Evolutionary conservation across 92 coral and sea anemone species (phyloP).

Genomic region (Paramuricea clavata): DNA sequence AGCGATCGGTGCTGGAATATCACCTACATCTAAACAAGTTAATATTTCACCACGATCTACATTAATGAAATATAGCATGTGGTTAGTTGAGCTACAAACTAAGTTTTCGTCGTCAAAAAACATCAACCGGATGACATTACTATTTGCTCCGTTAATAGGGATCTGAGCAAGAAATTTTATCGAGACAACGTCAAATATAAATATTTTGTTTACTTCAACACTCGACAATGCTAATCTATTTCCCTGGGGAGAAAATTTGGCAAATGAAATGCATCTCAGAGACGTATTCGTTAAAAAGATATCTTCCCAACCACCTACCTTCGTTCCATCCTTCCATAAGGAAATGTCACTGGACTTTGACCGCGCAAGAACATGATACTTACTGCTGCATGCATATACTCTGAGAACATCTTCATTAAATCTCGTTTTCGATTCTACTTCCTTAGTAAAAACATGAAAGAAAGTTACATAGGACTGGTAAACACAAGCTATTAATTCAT

Average conservation of each 20-base stretch:
- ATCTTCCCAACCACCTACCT: not conserved
- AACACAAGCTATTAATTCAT: not conserved
- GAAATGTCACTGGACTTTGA: not conserved
- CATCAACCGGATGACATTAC: not conserved
- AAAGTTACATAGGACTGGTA: not conserved
- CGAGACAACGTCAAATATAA: not conserved
- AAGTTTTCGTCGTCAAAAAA: slow-evolving; percentile 5
- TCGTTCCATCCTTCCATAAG: not conserved
- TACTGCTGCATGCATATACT: not conserved
- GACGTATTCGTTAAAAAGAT: not conserved
- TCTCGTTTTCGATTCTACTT: not conserved
- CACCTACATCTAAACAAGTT: not conserved
- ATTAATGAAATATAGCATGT: not conserved
- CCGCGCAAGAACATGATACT: not conserved
- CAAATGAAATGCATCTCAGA: not conserved
- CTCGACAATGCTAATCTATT: not conserved
- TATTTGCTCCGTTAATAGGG: not conserved
- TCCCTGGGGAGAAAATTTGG: not conserved
- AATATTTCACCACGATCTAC: slow-evolving; percentile 4
- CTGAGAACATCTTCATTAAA: not conserved
- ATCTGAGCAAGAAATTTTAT: not conserved
- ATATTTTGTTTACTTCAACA: not conserved
- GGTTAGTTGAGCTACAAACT: not conserved
- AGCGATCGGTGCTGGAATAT: not conserved
- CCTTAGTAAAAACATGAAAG: not conserved